These are phyloP conservation scores for Phylloscopus trochilus DNA, from an alignment of 2,113 vertebrate species.

Conservation along the genomic window DNA sequence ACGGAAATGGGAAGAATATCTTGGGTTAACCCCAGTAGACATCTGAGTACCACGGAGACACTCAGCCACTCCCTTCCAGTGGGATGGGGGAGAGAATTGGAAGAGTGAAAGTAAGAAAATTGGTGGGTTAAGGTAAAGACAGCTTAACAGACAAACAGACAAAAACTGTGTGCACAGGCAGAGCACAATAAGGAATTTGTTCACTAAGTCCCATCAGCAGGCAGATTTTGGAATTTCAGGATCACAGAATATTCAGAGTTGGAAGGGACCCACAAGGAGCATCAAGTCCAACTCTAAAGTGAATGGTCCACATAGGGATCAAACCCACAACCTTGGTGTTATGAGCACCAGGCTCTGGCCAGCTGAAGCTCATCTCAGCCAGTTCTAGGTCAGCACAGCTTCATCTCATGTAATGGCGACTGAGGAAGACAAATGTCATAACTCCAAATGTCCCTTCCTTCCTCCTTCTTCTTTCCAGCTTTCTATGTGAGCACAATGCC, in stretches of 20 bases:
- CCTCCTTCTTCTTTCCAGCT: background rate
- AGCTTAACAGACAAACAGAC: background rate
- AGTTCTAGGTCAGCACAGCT: background rate
- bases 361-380: background rate
- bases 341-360: background rate
- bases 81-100: background rate
- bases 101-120: background rate
- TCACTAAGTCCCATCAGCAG: background rate
- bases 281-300: rapidly evolving
- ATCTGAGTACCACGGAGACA: background rate
- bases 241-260: background rate
- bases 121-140: background rate
- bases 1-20: background rate
- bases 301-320: background rate
- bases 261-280: background rate
- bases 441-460: background rate
- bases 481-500: background rate
- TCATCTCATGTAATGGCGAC: rapidly evolving
- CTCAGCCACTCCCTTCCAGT: background rate
- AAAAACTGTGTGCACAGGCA: background rate
- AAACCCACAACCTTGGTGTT: background rate
- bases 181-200: background rate
- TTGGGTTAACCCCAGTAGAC: background rate
- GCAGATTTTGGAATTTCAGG: background rate
- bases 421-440: background rate